phyloP scores from a whole-genome alignment of 2,113 vertebrate species.

The Corythornis vintsioides region DNA sequence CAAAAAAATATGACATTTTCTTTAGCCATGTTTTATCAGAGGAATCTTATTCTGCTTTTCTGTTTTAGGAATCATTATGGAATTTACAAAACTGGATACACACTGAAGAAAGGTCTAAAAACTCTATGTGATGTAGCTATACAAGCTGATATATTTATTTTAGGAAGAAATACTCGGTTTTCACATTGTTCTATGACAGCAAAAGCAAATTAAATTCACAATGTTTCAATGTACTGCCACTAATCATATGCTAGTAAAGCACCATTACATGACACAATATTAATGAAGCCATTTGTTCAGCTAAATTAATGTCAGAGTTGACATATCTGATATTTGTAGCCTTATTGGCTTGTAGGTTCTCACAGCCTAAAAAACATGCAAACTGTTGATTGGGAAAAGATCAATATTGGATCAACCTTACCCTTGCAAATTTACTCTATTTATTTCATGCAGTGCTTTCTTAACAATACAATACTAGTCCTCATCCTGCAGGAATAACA shows the following conservation, averaged over 20 bases:
- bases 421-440: conserved; percentile 1
- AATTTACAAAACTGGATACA: neutral
- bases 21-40: neutral
- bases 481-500: neutral
- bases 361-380: neutral
- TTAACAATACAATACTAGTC: neutral
- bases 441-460: neutral
- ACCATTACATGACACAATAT: neutral
- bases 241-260: neutral
- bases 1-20: neutral
- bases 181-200: neutral
- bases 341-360: neutral
- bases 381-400: neutral
- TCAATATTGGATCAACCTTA: neutral
- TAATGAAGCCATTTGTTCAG: neutral
- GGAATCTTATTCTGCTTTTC: neutral
- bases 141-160: neutral
- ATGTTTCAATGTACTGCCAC: neutral
- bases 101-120: neutral
- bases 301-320: neutral
- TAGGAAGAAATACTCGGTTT: neutral
- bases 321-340: neutral
- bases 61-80: neutral
- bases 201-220: neutral
- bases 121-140: neutral